Evolutionary conservation across 2,888 invertebrate species (phyloP), one percentile per base, ranked within the genome.

Genomic region (Chromoteleia sp.): DNA sequence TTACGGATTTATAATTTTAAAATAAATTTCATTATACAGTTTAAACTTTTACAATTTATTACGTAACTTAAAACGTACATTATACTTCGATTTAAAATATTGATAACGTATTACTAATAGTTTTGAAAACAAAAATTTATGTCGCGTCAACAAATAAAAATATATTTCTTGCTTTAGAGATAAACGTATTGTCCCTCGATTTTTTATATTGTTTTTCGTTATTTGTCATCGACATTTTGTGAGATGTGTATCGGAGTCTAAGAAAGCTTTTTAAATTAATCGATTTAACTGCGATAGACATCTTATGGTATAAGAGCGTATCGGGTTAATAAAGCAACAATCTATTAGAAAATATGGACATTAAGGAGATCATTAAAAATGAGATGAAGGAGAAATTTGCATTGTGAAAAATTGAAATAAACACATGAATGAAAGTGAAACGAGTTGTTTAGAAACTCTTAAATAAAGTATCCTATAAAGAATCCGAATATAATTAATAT

Each of bases 281-380:
- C 50, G 36, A 5, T 58, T 12, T 15, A 7, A 12, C 15, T 50
- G 30, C 19, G 59, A 71, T 71, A 50, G 3, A 25, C 21, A 71
- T 71, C 71, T 71, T 29, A 17, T n/a, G 3, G 25, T 36, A 2
- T 21, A 29, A 15, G 36, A 36, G 10, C 36, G 36, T 21, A 58
- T 33, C 25, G 10, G 33, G 43, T 70, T 58, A 70, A 70, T 58
- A 56, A 68, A 52, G 19, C 30, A 68, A 68, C 29, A 50, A 39
- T 68, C 14, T 65, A 2, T 52, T 25, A 8, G 36, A 48, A 52
- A 65, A 52, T 36, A 25, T 5, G 3, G 65, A 39, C 65, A 29
- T 15, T 36, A 54, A 21, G 25, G 30, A 29, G 56, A 45, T 48
- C 58, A 21, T 58, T 54, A 43, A 70, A 71, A 59, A 59, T 33